Conservation (phyloP, 2,113 vertebrate genomes). For the Cryptotis parvus region DNA sequence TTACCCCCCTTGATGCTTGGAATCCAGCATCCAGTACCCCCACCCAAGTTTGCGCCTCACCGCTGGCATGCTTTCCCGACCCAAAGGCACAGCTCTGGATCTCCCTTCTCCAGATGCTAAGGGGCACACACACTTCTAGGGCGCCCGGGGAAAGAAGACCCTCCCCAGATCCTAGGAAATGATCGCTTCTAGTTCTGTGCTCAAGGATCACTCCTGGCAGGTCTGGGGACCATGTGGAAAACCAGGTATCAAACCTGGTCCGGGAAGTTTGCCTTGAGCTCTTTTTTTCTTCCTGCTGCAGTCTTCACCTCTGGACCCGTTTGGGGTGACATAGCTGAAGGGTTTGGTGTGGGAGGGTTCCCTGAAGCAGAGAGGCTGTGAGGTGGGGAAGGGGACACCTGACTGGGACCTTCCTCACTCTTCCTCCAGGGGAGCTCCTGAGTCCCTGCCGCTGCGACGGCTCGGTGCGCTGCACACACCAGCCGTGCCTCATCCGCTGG, state of each 20-base stretch:
- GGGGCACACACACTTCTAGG: not conserved
- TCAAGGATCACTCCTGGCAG: no score
- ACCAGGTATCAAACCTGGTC: no score
- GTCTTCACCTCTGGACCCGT: not conserved
- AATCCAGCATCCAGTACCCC: not conserved
- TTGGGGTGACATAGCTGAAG: conserved; percentile 24
- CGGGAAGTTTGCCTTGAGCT: conserved; percentile 39
- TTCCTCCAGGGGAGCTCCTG: conserved; percentile 91
- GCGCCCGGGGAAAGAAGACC: not conserved
- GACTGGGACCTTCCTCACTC: conserved; percentile 50
- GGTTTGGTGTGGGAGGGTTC: not conserved
- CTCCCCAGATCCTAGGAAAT: conserved; percentile 17
- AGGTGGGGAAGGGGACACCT: not conserved
- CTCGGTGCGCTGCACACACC: conserved; percentile 94
- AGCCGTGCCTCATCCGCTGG: conserved; percentile 96
- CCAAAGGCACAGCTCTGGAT: not conserved
- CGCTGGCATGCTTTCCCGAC: conserved; percentile 18
- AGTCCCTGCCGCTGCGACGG: conserved; percentile 95
- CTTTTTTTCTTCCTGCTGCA: not conserved
- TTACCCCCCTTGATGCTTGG: conserved; percentile 1
- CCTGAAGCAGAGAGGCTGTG: not conserved
- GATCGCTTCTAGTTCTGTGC: no score
- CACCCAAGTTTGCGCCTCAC: not conserved
- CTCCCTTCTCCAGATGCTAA: not conserved
- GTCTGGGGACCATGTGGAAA: no score